Conservation (phyloP, 2,888 invertebrate species). For the Caenorhabditis japonica region DNA sequence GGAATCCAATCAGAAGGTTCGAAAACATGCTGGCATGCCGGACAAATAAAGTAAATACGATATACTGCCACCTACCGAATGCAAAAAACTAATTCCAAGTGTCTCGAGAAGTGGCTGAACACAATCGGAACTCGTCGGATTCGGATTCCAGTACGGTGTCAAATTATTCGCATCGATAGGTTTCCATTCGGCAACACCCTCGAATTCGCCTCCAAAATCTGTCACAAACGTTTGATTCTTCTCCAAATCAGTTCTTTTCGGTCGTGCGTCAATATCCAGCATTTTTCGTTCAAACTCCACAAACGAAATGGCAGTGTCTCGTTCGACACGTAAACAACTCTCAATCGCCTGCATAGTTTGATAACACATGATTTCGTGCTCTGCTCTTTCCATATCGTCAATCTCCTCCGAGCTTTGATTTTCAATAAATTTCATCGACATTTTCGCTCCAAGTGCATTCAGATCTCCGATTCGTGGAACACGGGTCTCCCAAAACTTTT, state of each 20-base stretch:
- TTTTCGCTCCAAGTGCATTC: slow-evolving; percentile 1
- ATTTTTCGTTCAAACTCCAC: slow-evolving; percentile 33
- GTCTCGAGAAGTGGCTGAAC: slow-evolving; percentile 44
- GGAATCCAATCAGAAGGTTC: no score
- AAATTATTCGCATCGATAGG: background rate
- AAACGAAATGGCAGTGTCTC: background rate
- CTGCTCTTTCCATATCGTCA: background rate
- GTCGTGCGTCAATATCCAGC: slow-evolving; percentile 22
- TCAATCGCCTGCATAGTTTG: background rate
- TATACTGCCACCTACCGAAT: slow-evolving; percentile 28
- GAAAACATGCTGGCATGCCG: no score
- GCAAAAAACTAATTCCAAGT: slow-evolving; percentile 21
- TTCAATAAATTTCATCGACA: background rate
- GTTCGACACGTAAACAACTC: no score
- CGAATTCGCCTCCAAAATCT: background rate
- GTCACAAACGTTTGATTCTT: background rate
- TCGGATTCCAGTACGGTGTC: slow-evolving; percentile 1
- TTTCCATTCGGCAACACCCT: background rate
- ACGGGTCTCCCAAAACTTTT: slow-evolving; percentile 8
- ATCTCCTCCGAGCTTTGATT: background rate
- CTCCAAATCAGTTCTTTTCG: slow-evolving; percentile 11
- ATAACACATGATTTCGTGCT: background rate
- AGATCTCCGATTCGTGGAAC: slow-evolving; percentile 40
- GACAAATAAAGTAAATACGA: no score
- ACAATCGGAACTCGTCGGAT: background rate